A percentile compares a stretch with the other conserved stretches of the same genome.
These are phyloP conservation scores for Leucozona laternaria DNA, from an alignment of 2,888 invertebrate genomes.

Conservation along the genomic window DNA sequence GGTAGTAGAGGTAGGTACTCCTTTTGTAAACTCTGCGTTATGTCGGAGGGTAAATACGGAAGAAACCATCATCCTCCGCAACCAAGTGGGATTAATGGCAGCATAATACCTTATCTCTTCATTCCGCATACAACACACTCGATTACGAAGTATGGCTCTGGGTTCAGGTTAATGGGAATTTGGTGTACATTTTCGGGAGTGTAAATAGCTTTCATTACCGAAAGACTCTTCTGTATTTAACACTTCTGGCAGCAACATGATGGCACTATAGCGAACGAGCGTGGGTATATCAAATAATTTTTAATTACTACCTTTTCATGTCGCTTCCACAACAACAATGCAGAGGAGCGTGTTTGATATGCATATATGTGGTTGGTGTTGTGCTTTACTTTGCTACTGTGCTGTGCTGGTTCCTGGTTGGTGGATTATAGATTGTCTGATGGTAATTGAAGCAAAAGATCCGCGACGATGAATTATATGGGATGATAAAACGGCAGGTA, in stretches of 20 bases:
- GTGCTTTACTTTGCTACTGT: no score
- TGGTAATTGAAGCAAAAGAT: neutral
- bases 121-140: conserved; percentile 14
- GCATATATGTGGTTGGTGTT: neutral
- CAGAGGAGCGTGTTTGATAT: neutral
- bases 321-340: neutral
- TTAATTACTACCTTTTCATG: conserved; percentile 53
- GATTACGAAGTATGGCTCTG: neutral
- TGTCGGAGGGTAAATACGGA: neutral
- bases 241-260: conserved; percentile 19
- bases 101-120: conserved; percentile 60
- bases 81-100: conserved; percentile 56
- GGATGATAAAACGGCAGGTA: neutral
- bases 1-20: neutral
- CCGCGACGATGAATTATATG: neutral
- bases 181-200: conserved; percentile 52
- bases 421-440: conserved; percentile 14
- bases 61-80: conserved; percentile 5
- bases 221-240: conserved; percentile 21
- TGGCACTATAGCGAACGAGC: neutral
- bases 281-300: conserved; percentile 38
- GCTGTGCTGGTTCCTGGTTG: neutral
- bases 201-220: conserved; percentile 36
- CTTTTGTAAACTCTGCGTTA: neutral
- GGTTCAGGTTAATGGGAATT: conserved; percentile 60